Conservation (phyloP, 2,888 invertebrate genomes). For the Drepanosiphum platanoidis region DNA sequence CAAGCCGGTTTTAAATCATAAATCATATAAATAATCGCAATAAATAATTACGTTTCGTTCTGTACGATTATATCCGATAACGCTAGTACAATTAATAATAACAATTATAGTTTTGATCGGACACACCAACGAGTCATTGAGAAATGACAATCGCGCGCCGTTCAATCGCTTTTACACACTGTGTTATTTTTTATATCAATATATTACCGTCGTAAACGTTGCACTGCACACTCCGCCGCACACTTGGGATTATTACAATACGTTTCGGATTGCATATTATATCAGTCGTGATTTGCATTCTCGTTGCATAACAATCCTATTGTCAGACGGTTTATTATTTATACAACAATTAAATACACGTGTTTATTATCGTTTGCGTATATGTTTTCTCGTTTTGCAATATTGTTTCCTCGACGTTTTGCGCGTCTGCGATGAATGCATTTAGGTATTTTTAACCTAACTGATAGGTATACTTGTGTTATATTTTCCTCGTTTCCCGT, state of each 20-base stretch:
- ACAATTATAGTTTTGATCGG: not conserved
- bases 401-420: not conserved
- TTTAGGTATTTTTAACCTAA: too few species aligned
- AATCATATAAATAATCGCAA: too few species aligned
- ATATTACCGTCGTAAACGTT: slow-evolving; percentile 8
- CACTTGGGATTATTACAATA: not conserved
- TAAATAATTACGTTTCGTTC: too few species aligned
- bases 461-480: too few species aligned
- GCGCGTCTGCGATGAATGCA: not conserved
- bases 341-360: slow-evolving; percentile 29
- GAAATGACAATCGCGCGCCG: not conserved
- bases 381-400: slow-evolving; percentile 13
- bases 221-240: not conserved
- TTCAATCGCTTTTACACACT: not conserved
- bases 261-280: slow-evolving; percentile 6
- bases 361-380: slow-evolving; percentile 26
- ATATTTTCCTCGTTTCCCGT: too few species aligned
- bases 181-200: not conserved
- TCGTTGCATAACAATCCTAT: slow-evolving; percentile 20
- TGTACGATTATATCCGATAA: not conserved
- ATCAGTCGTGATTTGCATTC: slow-evolving; percentile 26
- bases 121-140: not conserved
- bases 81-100: not conserved
- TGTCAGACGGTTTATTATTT: slow-evolving; percentile 9
- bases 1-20: too few species aligned